Conservation (phyloP, 2,113 vertebrate species). For the Cyanoderma ruficeps region DNA sequence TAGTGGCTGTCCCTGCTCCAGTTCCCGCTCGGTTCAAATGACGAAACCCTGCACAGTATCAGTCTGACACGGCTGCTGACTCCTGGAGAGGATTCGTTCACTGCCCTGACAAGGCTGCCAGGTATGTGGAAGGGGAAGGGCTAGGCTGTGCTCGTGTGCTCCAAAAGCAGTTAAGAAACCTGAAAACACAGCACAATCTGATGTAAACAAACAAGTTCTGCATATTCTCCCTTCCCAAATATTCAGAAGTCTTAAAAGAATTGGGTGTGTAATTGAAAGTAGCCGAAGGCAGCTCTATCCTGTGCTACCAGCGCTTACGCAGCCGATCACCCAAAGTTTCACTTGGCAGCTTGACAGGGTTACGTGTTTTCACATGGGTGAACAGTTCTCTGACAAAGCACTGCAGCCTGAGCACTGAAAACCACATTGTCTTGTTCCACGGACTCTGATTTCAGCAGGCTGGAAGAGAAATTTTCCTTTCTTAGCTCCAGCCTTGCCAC, state of each 20-base stretch:
- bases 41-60: neutral
- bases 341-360: conserved; percentile 60
- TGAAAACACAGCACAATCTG: conserved; percentile 43
- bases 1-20: neutral
- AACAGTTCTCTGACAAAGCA: neutral
- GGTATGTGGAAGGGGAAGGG: conserved; percentile 35
- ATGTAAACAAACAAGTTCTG: conserved; percentile 63
- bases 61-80: neutral
- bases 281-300: conserved; percentile 45
- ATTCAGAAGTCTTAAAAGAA: conserved; percentile 58
- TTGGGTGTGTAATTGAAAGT: conserved; percentile 63
- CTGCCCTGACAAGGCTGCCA: conserved; percentile 18
- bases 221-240: conserved; percentile 48
- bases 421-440: neutral
- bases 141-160: conserved; percentile 29
- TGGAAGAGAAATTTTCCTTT: neutral
- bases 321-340: conserved; percentile 46
- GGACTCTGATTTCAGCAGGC: neutral
- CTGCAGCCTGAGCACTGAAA: neutral
- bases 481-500: neutral
- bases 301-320: conserved; percentile 9
- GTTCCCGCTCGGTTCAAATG: neutral
- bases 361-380: conserved; percentile 17
- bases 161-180: conserved; percentile 32
- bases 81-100: neutral